These are phyloP conservation scores for Colletes collaris DNA, from an alignment of 2,888 invertebrate species.

Conservation along the genomic window DNA sequence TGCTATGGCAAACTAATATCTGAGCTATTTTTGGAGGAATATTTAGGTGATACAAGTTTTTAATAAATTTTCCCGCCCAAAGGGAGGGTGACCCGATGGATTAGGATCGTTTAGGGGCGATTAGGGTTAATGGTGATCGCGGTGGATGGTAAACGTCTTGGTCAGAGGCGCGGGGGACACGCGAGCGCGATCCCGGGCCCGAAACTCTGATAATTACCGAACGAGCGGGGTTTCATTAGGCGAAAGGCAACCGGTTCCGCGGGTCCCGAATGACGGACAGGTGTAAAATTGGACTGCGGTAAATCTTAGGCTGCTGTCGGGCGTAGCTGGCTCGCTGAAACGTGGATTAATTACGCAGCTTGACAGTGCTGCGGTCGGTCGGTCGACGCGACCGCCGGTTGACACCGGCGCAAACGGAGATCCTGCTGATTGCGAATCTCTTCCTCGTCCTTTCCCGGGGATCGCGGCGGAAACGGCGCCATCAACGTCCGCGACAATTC, in stretches of 20 bases:
- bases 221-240: conserved; percentile 41
- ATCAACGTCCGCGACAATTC: conserved; percentile 31
- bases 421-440: conserved; percentile 60
- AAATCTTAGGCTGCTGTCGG: conserved; percentile 73
- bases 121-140: background rate
- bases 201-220: conserved; percentile 52
- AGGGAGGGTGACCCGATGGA: too few relatives aligned
- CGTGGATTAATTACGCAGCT: conserved; percentile 75
- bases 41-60: too few relatives aligned
- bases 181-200: background rate
- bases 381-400: conserved; percentile 44
- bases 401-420: conserved; percentile 53
- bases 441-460: conserved; percentile 47
- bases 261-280: conserved; percentile 68
- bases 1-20: too few relatives aligned
- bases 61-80: too few relatives aligned
- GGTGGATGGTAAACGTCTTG: conserved; percentile 1
- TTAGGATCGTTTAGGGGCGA: background rate
- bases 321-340: conserved; percentile 67
- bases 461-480: conserved; percentile 44
- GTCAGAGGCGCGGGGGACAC: background rate
- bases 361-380: conserved; percentile 74
- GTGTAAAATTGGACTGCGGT: conserved; percentile 77
- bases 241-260: conserved; percentile 49
- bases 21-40: too few relatives aligned